A percentile compares a stretch with the other conserved stretches of the same genome.
Conservation (phyloP, 2,888 invertebrate genomes). For the Cephus nigrinus region DNA sequence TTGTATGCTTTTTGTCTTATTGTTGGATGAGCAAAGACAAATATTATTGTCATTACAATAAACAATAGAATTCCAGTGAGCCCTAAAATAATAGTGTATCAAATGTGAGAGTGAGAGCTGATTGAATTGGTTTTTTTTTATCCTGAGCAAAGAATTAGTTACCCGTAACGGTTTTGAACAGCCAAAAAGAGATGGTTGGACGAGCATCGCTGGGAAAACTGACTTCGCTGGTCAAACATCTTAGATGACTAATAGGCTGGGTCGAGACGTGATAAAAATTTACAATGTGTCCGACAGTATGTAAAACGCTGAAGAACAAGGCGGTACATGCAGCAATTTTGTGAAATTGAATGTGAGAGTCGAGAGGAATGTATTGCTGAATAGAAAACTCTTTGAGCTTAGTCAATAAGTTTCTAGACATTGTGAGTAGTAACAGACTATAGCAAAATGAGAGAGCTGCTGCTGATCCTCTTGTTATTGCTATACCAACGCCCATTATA, state of each 20-base stretch:
- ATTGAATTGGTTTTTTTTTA: not conserved
- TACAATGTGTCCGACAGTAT: constrained; percentile 94
- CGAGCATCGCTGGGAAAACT: constrained; percentile 94
- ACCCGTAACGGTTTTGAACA: constrained; percentile 95
- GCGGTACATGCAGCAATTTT: constrained; percentile 97
- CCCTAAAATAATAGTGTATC: constrained; percentile 69
- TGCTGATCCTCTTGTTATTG: constrained; percentile 93
- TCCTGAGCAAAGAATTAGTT: constrained; percentile 32
- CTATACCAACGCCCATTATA: constrained; percentile 97
- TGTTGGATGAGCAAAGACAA: constrained; percentile 95
- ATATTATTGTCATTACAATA: constrained; percentile 92
- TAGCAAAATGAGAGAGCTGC: constrained; percentile 96
- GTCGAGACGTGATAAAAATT: constrained; percentile 98
- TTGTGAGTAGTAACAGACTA: constrained; percentile 88
- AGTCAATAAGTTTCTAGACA: constrained; percentile 92
- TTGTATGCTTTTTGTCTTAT: constrained; percentile 94
- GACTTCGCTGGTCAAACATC: constrained; percentile 93
- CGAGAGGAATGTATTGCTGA: constrained; percentile 93
- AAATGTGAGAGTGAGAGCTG: not conserved
- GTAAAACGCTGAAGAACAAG: constrained; percentile 90
- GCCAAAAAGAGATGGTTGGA: constrained; percentile 95
- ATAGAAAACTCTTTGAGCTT: constrained; percentile 94
- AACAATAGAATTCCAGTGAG: constrained; percentile 89
- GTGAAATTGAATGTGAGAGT: constrained; percentile 96
- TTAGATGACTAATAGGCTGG: constrained; percentile 91